Conservation (phyloP, 2,888 invertebrate genomes). For the Campopleginae sp. region DNA sequence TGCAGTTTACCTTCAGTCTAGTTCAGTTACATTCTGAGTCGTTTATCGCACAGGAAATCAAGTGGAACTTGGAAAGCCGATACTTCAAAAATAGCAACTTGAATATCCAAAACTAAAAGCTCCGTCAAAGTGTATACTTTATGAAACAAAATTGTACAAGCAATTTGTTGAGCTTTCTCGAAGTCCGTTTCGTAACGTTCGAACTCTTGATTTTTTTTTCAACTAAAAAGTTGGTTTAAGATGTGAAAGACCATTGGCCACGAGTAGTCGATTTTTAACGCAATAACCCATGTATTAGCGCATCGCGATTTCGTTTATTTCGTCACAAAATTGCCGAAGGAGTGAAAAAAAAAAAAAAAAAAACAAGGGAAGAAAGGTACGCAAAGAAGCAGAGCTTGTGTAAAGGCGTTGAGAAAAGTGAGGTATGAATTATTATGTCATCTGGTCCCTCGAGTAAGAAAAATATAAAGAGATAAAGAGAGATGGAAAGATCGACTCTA, state of each 20-base stretch:
- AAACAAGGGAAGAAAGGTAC: background rate
- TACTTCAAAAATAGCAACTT: background rate
- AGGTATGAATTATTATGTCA: constrained; percentile 63
- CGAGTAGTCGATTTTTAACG: constrained; percentile 22
- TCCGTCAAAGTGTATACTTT: background rate
- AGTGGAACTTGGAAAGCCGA: background rate
- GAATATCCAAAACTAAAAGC: background rate
- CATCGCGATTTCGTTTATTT: constrained; percentile 48
- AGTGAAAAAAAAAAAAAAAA: constrained; percentile 11
- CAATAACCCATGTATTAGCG: constrained; percentile 28
- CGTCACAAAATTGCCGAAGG: constrained; percentile 29
- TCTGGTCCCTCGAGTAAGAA: constrained; percentile 35
- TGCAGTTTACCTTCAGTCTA: background rate
- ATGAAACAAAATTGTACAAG: background rate
- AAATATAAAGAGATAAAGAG: constrained; percentile 22
- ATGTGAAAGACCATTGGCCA: constrained; percentile 20
- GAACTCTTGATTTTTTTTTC: constrained; percentile 17
- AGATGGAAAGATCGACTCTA: constrained; percentile 51
- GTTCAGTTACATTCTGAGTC: background rate
- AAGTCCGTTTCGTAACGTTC: background rate
- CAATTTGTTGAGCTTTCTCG: background rate
- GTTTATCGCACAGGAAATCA: background rate
- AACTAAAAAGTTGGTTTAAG: background rate
- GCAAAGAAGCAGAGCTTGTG: background rate
- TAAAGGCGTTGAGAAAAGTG: constrained; percentile 34